A percentile compares a stretch with the other conserved stretches of the same genome.
phyloP scores from a whole-genome alignment of 2,797 vertebrate genomes.

The Clarias fuscus region DNA sequence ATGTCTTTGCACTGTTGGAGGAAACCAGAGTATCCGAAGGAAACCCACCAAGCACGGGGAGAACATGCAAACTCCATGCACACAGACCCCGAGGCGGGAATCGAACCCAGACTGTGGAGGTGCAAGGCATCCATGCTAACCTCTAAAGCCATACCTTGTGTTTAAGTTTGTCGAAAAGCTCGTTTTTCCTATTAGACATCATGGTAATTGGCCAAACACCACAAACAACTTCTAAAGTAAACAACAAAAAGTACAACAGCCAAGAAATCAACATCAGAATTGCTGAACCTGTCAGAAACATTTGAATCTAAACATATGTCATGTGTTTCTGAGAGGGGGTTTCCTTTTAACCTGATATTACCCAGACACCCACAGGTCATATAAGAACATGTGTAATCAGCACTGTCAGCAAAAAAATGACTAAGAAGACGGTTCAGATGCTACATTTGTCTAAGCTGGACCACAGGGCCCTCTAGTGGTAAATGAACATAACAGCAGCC shows the following conservation, averaged over 20 bases:
- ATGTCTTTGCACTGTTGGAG: too few relatives aligned
- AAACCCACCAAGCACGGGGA: too few relatives aligned
- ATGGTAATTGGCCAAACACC: background rate
- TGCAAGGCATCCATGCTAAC: too few relatives aligned
- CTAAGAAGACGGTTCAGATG: background rate
- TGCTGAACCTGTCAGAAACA: background rate
- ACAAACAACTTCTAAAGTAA: background rate
- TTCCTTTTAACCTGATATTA: slow-evolving; percentile 8
- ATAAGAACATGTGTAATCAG: background rate
- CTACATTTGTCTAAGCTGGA: slow-evolving; percentile 59
- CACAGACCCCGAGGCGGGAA: too few relatives aligned
- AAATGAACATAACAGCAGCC: slow-evolving; percentile 17
- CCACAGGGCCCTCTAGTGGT: slow-evolving; percentile 78
- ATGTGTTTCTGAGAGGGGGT: background rate
- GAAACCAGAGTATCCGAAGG: too few relatives aligned
- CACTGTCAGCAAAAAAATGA: slow-evolving; percentile 2
- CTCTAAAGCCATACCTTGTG: background rate
- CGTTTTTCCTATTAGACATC: too few relatives aligned
- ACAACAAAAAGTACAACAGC: background rate
- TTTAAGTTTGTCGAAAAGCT: background rate
- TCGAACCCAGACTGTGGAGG: too few relatives aligned
- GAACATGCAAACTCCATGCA: too few relatives aligned
- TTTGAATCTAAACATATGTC: background rate
- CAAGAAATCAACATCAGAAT: background rate
- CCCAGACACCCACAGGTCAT: slow-evolving; percentile 10